These are phyloP conservation scores for Epinephelus awoara DNA, from an alignment of 2,797 vertebrate species.

Conservation along the genomic window DNA sequence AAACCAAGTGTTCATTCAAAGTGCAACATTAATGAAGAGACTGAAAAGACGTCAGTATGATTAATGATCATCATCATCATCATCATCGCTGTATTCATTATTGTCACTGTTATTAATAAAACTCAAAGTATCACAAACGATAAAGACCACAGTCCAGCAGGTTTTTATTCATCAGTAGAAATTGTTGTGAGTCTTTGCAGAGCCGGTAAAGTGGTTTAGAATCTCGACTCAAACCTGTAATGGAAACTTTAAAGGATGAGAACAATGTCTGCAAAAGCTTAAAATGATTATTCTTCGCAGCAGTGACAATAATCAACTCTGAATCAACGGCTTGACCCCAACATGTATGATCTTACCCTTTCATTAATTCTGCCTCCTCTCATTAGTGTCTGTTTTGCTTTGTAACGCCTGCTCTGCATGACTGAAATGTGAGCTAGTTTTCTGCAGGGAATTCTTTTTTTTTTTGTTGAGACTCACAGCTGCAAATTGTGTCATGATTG, in stretches of 20 bases:
- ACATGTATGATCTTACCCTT: slow-evolving; percentile 10
- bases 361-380: slow-evolving; percentile 31
- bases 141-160: neutral
- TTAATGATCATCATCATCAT: neutral
- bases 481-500: slow-evolving; percentile 46
- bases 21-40: too few species aligned
- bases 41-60: too few species aligned
- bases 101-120: neutral
- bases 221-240: neutral
- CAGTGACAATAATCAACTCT: slow-evolving; percentile 7
- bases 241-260: slow-evolving; percentile 9
- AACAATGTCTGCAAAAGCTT: slow-evolving; percentile 14
- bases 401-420: slow-evolving; percentile 41
- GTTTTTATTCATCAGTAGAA: neutral
- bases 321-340: slow-evolving; percentile 3
- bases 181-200: too few species aligned
- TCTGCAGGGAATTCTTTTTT: slow-evolving; percentile 4
- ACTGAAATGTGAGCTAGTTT: slow-evolving; percentile 55
- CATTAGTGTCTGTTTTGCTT: slow-evolving; percentile 53
- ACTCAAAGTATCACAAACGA: too few species aligned
- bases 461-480: slow-evolving; percentile 30
- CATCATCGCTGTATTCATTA: accelerated
- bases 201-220: too few species aligned
- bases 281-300: neutral
- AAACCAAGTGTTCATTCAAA: too few species aligned